phyloP scores from a whole-genome alignment of 2,888 invertebrate species.

The Ennomos quercinarius region DNA sequence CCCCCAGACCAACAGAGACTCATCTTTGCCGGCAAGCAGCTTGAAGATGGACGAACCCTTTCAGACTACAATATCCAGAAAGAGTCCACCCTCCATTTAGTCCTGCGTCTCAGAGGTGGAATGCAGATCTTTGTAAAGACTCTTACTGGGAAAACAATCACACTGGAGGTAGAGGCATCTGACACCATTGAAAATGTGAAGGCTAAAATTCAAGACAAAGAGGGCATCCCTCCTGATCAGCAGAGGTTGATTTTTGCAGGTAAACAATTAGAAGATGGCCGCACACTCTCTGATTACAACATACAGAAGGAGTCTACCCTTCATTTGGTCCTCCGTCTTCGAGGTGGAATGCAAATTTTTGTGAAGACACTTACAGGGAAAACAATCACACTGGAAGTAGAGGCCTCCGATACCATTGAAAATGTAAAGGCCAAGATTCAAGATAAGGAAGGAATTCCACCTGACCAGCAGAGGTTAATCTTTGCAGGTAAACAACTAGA shows the following conservation, averaged over 20 bases:
- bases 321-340: conserved; percentile 66
- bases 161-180: conserved; percentile 63
- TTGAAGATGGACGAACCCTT: conserved; percentile 66
- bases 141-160: conserved; percentile 66
- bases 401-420: conserved; percentile 66
- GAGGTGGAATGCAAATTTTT: conserved; percentile 71
- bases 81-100: conserved; percentile 64
- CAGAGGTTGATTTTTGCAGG: conserved; percentile 68
- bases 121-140: conserved; percentile 75
- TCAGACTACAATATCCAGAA: conserved; percentile 71
- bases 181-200: conserved; percentile 72
- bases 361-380: conserved; percentile 68
- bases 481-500: conserved; percentile 69
- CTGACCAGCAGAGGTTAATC: conserved; percentile 67
- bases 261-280: conserved; percentile 71
- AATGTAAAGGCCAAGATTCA: conserved; percentile 71
- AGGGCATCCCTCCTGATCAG: conserved; percentile 69
- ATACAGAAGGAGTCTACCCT: conserved; percentile 74
- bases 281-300: conserved; percentile 71
- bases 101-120: conserved; percentile 64
- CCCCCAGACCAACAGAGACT: conserved; percentile 71
- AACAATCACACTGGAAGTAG: conserved; percentile 66
- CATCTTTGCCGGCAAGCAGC: conserved; percentile 67
- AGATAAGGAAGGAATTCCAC: conserved; percentile 70
- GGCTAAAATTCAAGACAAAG: conserved; percentile 69